Evolutionary conservation across 1,140 invertebrate genomes (phyloP).

Genomic region (Eubasilissa regina): DNA sequence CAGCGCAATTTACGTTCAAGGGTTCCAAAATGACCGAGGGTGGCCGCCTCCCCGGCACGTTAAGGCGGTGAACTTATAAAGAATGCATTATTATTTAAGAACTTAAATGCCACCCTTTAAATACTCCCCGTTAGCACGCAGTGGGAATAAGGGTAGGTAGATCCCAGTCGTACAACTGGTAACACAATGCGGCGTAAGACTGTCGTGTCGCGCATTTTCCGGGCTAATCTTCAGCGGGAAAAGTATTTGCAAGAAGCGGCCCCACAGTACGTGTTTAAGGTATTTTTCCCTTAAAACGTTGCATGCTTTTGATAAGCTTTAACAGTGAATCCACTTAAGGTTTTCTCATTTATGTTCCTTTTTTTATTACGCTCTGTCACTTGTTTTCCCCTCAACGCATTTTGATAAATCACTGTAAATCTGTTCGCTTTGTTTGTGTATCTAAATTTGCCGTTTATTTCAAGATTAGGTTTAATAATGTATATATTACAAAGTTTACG

Average conservation of each 20-base stretch:
- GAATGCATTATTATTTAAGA: conserved; percentile 53
- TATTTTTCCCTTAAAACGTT: conserved; percentile 43
- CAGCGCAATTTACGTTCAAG: conserved; percentile 40
- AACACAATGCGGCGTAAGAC: conserved; percentile 41
- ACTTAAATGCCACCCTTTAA: conserved; percentile 53
- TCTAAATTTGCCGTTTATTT: conserved; percentile 6
- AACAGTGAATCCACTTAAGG: conserved; percentile 26
- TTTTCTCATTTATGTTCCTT: conserved; percentile 17
- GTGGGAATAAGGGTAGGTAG: not conserved
- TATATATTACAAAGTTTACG: too few relatives aligned
- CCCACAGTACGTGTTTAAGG: conserved; percentile 27
- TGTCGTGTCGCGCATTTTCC: conserved; percentile 49
- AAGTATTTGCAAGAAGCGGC: conserved; percentile 47
- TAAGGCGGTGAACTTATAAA: conserved; percentile 53
- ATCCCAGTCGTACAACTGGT: conserved; percentile 17
- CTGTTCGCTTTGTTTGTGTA: conserved; percentile 30
- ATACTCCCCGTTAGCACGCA: conserved; percentile 33
- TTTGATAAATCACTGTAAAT: conserved; percentile 37
- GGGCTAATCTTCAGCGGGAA: conserved; percentile 39
- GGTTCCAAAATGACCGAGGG: conserved; percentile 4
- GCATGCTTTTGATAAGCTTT: conserved; percentile 46
- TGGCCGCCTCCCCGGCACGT: conserved; percentile 14
- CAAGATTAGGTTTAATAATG: not conserved
- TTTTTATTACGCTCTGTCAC: conserved; percentile 33
- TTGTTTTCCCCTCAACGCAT: conserved; percentile 32